A percentile compares a stretch with the other conserved stretches of the same genome.
Conservation (phyloP, 2,888 invertebrate genomes). For the Thymelicus acteon region DNA sequence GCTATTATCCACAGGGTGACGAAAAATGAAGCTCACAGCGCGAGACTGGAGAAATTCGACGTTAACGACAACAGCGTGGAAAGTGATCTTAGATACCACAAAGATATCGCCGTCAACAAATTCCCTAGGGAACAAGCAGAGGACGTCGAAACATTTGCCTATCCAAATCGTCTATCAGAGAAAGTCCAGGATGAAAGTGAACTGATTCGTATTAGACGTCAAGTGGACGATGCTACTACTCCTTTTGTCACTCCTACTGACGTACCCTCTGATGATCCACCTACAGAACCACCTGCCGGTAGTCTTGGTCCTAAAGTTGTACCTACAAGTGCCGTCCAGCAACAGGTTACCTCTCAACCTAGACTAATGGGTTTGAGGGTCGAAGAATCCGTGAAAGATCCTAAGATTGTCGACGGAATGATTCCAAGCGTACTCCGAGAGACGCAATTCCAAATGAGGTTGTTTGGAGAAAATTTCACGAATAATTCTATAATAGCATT, state of each 20-base stretch:
- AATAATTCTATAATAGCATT: constrained; percentile 66
- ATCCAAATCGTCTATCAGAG: constrained; percentile 19
- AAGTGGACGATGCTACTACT: constrained; percentile 4
- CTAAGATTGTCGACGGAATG: constrained; percentile 67
- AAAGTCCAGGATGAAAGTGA: constrained; percentile 1
- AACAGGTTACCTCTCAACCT: not conserved
- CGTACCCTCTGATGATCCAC: not conserved
- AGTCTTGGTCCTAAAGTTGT: not conserved
- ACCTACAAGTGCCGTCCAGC: not conserved
- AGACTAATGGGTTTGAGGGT: constrained; percentile 61
- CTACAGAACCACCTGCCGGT: not conserved
- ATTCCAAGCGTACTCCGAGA: constrained; percentile 71
- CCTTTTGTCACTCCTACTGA: not conserved
- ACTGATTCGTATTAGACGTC: constrained; percentile 30
- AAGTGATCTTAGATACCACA: constrained; percentile 41
- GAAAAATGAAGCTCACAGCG: constrained; percentile 44
- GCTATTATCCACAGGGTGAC: constrained; percentile 42
- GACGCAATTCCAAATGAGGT: constrained; percentile 58
- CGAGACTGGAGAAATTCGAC: constrained; percentile 34
- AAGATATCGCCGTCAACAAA: constrained; percentile 53
- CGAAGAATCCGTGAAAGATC: constrained; percentile 70
- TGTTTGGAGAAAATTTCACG: constrained; percentile 70
- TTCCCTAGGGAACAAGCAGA: constrained; percentile 39
- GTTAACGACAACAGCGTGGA: constrained; percentile 23
- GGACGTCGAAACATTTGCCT: constrained; percentile 53